Evolutionary conservation across 2,888 invertebrate genomes (phyloP).

Genomic region (Nemapogon koenigi): DNA sequence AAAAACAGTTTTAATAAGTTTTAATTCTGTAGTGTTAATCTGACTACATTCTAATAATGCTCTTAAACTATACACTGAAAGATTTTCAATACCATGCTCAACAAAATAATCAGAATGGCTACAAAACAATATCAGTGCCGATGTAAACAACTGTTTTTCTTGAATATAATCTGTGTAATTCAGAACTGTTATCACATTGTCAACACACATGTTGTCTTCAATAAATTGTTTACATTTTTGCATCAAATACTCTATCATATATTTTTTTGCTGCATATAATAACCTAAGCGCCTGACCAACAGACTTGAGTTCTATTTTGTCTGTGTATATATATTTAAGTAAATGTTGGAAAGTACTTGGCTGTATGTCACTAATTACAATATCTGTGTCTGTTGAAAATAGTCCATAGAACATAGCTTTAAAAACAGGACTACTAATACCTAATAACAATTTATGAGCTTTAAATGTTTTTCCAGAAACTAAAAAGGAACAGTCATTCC

Average conservation of each 20-base stretch:
- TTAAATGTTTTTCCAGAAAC: constrained; percentile 55
- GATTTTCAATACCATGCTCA: constrained; percentile 46
- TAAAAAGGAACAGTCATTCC: constrained; percentile 67
- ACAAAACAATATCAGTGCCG: constrained; percentile 62
- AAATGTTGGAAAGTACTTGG: constrained; percentile 66
- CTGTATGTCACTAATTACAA: constrained; percentile 65
- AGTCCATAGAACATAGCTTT: constrained; percentile 73
- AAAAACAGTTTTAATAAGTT: constrained; percentile 58
- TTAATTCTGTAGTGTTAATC: constrained; percentile 57
- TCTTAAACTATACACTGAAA: constrained; percentile 54
- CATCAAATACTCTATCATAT: constrained; percentile 61
- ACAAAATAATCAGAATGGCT: constrained; percentile 62
- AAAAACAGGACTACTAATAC: constrained; percentile 72
- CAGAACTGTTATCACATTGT: constrained; percentile 63
- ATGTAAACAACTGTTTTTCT: constrained; percentile 54
- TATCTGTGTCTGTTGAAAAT: constrained; percentile 51
- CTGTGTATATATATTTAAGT: constrained; percentile 69
- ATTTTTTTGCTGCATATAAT: constrained; percentile 71
- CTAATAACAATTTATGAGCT: constrained; percentile 69
- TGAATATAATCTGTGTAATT: constrained; percentile 68
- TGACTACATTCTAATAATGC: constrained; percentile 52
- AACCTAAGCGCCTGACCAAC: constrained; percentile 68
- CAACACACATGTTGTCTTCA: constrained; percentile 57
- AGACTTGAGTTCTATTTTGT: constrained; percentile 56
- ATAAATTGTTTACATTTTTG: constrained; percentile 61